A percentile compares a stretch with the other conserved stretches of the same genome.
These are phyloP conservation scores for Anguilla obscura DNA, from an alignment of 2,797 vertebrate species.

Conservation along the genomic window DNA sequence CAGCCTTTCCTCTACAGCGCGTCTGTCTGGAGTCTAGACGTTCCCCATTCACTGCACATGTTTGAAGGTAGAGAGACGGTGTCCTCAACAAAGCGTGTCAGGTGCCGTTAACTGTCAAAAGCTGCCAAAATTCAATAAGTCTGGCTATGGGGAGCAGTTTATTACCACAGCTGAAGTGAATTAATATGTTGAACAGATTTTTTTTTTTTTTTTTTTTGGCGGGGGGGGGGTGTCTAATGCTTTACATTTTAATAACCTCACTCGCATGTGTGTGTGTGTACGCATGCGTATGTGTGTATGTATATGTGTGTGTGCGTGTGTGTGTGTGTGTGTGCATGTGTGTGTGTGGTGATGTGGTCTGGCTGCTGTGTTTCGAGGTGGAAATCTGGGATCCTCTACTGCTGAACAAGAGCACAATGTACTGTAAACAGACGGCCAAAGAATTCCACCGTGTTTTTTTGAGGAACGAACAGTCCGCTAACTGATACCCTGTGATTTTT, in stretches of 20 bases:
- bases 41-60: conserved; percentile 35
- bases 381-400: neutral
- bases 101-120: conserved; percentile 24
- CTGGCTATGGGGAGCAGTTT: conserved; percentile 38
- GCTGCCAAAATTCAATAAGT: conserved; percentile 45
- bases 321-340: no score
- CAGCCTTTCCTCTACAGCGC: conserved; percentile 47
- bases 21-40: conserved; percentile 49
- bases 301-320: no score
- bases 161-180: conserved; percentile 31
- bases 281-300: neutral
- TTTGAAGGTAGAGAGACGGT: conserved; percentile 20
- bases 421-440: neutral
- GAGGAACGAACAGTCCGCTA: neutral
- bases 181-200: conserved; percentile 37
- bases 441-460: neutral
- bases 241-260: conserved; percentile 7
- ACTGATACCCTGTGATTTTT: neutral
- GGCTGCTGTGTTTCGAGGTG: neutral
- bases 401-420: neutral
- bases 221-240: conserved; percentile 17
- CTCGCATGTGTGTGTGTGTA: neutral
- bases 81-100: conserved; percentile 24
- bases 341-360: neutral
- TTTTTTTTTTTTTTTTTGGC: conserved; percentile 22